phyloP scores from a whole-genome alignment of 2,113 vertebrate genomes.

The Actenoides lindsayi region DNA sequence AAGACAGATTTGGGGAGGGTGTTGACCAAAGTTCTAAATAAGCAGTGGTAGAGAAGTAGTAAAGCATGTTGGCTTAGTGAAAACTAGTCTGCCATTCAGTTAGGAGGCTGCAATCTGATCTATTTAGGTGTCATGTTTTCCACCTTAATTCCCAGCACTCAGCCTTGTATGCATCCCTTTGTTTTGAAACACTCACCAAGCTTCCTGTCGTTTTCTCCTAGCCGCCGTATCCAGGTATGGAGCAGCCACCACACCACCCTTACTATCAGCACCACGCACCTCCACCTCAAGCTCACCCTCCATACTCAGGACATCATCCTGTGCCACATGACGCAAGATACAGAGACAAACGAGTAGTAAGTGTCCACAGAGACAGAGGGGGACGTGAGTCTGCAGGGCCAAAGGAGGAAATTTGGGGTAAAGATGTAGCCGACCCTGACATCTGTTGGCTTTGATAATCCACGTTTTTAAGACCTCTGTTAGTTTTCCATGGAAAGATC shows the following conservation, averaged over 20 bases:
- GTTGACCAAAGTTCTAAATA: neutral
- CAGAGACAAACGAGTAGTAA: constrained; percentile 89
- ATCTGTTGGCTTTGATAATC: neutral
- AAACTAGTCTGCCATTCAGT: neutral
- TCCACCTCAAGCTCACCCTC: constrained; percentile 89
- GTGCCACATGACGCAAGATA: constrained; percentile 89
- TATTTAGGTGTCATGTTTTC: neutral
- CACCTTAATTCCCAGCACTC: neutral
- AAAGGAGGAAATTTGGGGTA: neutral
- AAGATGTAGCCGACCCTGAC: neutral
- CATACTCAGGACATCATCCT: constrained; percentile 90
- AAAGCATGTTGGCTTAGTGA: neutral
- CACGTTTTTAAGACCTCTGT: neutral
- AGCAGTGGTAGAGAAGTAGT: neutral
- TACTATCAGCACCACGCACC: constrained; percentile 94
- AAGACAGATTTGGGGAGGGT: neutral
- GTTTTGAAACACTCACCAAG: neutral
- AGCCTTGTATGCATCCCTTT: neutral
- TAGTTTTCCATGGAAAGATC: neutral
- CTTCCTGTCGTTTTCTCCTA: constrained; percentile 62
- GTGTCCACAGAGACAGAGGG: constrained; percentile 34
- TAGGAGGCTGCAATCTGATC: neutral
- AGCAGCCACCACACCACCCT: constrained; percentile 88
- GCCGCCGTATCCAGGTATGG: constrained; percentile 92
- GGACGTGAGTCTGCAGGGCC: neutral